Evolutionary conservation across 2,113 vertebrate genomes (phyloP).

Genomic region (Mobula birostris): DNA sequence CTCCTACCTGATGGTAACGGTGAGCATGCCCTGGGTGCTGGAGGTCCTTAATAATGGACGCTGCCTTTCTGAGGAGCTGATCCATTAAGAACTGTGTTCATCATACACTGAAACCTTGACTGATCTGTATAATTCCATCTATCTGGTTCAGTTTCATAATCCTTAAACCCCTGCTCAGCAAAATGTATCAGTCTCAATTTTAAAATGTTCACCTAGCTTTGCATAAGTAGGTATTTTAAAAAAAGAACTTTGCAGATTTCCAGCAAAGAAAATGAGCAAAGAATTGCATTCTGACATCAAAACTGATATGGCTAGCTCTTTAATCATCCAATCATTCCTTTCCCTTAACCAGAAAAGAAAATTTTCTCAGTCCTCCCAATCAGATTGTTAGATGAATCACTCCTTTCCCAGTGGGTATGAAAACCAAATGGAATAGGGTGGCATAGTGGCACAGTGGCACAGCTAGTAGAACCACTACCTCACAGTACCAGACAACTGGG

Average conservation of each 20-base stretch:
- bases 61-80: no score
- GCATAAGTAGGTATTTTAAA: no score
- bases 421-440: no score
- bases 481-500: no score
- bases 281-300: background rate
- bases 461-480: no score
- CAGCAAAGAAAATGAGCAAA: background rate
- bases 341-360: background rate
- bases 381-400: background rate
- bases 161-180: background rate
- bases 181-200: background rate
- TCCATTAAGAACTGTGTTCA: no score
- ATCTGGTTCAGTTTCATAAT: background rate
- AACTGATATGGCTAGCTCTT: background rate
- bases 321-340: background rate
- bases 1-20: no score
- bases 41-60: no score
- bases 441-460: no score
- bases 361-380: background rate
- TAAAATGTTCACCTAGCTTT: no score
- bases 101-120: background rate
- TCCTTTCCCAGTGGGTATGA: background rate
- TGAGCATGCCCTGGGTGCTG: no score
- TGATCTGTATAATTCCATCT: background rate
- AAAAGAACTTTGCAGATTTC: background rate